Conservation (phyloP, 92 coral and sea anemone genomes). For the Epizoanthus ramosus region DNA sequence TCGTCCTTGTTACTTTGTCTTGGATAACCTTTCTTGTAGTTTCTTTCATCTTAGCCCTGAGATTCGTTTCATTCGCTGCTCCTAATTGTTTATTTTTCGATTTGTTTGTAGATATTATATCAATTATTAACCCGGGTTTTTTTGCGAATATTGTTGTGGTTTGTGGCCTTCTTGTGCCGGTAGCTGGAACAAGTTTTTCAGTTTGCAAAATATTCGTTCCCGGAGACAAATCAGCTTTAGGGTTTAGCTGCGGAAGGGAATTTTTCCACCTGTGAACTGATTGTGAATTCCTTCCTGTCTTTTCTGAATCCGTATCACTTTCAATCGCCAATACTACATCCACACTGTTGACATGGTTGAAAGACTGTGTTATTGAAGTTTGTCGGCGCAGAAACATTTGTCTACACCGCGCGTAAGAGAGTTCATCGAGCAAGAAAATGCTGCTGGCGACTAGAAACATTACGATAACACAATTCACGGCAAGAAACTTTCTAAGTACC, state of each 20-base stretch:
- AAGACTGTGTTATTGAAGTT: neutral
- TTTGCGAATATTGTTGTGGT: neutral
- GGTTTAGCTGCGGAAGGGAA: neutral
- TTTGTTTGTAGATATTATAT: too few species aligned
- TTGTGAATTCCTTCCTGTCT: too few species aligned
- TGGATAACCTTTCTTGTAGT: neutral
- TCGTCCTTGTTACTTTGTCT: neutral
- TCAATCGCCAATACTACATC: neutral
- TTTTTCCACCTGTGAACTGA: neutral
- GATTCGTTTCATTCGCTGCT: neutral
- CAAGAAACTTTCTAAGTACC: neutral
- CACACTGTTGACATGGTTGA: too few species aligned
- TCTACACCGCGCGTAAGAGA: slow-evolving; percentile 7
- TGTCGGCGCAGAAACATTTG: neutral
- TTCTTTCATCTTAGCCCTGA: neutral
- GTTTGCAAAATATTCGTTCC: neutral
- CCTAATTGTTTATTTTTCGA: neutral
- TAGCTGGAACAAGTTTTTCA: too few species aligned
- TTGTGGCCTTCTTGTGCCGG: neutral
- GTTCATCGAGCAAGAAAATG: neutral
- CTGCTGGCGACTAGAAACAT: neutral
- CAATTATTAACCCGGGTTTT: neutral
- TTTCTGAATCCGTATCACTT: too few species aligned
- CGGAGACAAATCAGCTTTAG: neutral
- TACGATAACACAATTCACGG: neutral